These are phyloP conservation scores for Salarias fasciatus DNA, from an alignment of 2,797 vertebrate genomes.

Conservation along the genomic window DNA sequence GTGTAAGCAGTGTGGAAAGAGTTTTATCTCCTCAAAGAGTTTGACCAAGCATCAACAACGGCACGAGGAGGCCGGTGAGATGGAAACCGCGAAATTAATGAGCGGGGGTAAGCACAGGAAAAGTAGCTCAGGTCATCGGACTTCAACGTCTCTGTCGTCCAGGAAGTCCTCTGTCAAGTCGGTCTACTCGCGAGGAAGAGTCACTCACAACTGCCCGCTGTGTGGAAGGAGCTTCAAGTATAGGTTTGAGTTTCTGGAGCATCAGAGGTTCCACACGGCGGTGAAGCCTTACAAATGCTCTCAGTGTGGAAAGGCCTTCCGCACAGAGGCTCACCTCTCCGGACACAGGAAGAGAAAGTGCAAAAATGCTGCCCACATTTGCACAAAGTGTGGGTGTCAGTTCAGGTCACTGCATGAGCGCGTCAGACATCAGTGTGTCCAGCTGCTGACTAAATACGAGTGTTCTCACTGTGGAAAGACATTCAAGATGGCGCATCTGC, in stretches of 20 bases:
- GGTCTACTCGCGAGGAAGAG: slow-evolving; percentile 64
- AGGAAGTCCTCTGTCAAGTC: slow-evolving; percentile 65
- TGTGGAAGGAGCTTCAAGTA: slow-evolving; percentile 81
- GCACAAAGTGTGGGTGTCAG: slow-evolving; percentile 77
- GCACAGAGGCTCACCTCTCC: slow-evolving; percentile 77
- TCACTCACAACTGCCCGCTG: slow-evolving; percentile 77
- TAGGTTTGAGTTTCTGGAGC: slow-evolving; percentile 79
- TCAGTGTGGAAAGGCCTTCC: slow-evolving; percentile 78
- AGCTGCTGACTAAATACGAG: slow-evolving; percentile 77
- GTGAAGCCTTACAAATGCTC: slow-evolving; percentile 81
- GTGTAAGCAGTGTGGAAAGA: slow-evolving; percentile 78
- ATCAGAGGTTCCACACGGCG: slow-evolving; percentile 78
- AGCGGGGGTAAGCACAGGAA: slow-evolving; percentile 66
- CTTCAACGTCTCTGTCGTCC: slow-evolving; percentile 52
- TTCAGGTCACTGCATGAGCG: slow-evolving; percentile 76
- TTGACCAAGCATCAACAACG: slow-evolving; percentile 76
- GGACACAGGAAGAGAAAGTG: slow-evolving; percentile 79
- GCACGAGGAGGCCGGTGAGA: slow-evolving; percentile 64
- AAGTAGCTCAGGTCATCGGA: slow-evolving; percentile 42
- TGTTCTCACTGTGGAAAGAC: slow-evolving; percentile 79
- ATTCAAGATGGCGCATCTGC: slow-evolving; percentile 80
- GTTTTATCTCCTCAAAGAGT: slow-evolving; percentile 79
- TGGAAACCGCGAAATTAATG: slow-evolving; percentile 52
- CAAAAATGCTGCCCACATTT: slow-evolving; percentile 76
- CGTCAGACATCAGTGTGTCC: slow-evolving; percentile 75